Evolutionary conservation across 1,140 invertebrate genomes (phyloP).

Genomic region (Meloidogyne chitwoodi): DNA sequence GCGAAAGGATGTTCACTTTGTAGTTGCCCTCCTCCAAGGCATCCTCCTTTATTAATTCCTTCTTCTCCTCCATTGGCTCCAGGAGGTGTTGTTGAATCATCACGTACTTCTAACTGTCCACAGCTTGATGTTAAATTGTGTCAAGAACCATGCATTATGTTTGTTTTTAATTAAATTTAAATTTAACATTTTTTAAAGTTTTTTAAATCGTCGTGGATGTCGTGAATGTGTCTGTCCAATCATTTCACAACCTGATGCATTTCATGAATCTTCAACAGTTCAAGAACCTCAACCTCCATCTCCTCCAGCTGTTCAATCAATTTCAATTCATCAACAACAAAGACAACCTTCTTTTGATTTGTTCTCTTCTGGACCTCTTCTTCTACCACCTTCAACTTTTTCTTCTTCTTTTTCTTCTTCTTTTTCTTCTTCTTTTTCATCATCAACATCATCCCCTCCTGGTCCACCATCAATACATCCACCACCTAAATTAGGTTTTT

Average conservation of each 20-base stretch:
- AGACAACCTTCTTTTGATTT: background rate
- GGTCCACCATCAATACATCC: constrained; percentile 20
- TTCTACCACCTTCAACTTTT: background rate
- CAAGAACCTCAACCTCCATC: constrained; percentile 4
- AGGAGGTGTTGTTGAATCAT: background rate
- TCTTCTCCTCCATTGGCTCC: constrained; percentile 1
- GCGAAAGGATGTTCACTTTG: constrained; percentile 54
- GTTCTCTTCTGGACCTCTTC: background rate
- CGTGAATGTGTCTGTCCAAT: constrained; percentile 56
- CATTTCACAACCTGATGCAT: constrained; percentile 1
- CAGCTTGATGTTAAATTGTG: constrained; percentile 42
- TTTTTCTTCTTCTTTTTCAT: background rate
- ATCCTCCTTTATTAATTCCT: constrained; percentile 9
- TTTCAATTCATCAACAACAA: constrained; percentile 23
- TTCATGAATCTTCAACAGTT: background rate
- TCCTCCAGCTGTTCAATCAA: background rate
- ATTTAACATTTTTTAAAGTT: background rate
- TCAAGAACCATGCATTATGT: constrained; percentile 57
- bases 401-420: background rate
- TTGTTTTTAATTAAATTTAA: background rate
- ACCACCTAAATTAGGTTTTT: background rate
- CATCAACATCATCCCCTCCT: background rate
- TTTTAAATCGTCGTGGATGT: constrained; percentile 31
- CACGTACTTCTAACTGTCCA: constrained; percentile 36
- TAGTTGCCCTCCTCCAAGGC: constrained; percentile 47